Evolutionary conservation across 1,140 invertebrate species (phyloP).

Genomic region (Drosophila subobscura): DNA sequence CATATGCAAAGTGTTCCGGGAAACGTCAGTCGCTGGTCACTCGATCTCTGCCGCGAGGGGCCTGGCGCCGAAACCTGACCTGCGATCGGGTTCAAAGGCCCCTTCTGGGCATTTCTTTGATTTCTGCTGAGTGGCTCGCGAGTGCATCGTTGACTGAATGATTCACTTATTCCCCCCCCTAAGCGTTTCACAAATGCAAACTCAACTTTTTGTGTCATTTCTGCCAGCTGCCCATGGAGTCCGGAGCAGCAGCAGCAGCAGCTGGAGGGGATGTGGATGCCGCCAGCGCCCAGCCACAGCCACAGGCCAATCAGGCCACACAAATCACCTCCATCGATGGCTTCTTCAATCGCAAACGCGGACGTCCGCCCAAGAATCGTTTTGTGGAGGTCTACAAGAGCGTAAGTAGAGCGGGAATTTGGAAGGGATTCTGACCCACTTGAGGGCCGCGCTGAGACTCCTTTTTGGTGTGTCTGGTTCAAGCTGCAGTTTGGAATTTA

Average conservation of each 20-base stretch:
- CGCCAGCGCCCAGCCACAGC: slow-evolving; percentile 2
- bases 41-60: background rate
- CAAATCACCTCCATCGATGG: slow-evolving; percentile 83
- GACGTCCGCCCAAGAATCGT: slow-evolving; percentile 95
- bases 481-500: slow-evolving; percentile 60
- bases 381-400: slow-evolving; percentile 94
- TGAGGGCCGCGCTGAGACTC: slow-evolving; percentile 22
- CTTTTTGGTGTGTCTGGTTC: slow-evolving; percentile 49
- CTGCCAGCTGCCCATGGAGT: slow-evolving; percentile 27
- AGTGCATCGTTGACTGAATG: slow-evolving; percentile 4
- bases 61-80: slow-evolving; percentile 59
- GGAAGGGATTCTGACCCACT: slow-evolving; percentile 19
- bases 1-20: slow-evolving; percentile 46
- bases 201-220: background rate
- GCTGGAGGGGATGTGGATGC: slow-evolving; percentile 19
- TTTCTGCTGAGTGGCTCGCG: slow-evolving; percentile 37
- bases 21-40: slow-evolving; percentile 12
- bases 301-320: slow-evolving; percentile 28
- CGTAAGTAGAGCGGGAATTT: slow-evolving; percentile 84
- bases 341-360: slow-evolving; percentile 93
- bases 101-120: slow-evolving; percentile 16
- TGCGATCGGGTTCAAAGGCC: slow-evolving; percentile 49
- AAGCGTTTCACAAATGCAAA: background rate
- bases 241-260: slow-evolving; percentile 34
- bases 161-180: slow-evolving; percentile 35